Evolutionary conservation across 2,888 invertebrate genomes (phyloP).

Genomic region (Cheilosia pagana): DNA sequence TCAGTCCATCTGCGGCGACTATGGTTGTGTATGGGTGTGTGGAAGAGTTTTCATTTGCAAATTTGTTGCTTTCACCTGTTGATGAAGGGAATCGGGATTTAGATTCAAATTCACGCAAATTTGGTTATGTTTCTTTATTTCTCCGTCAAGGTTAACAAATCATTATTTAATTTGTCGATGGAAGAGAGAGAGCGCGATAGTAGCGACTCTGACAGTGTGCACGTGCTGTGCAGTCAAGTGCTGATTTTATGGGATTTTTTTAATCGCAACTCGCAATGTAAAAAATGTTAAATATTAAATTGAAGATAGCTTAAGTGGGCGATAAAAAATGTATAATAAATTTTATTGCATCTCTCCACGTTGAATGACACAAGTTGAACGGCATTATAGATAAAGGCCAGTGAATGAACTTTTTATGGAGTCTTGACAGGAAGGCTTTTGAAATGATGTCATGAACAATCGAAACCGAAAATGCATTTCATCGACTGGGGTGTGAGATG

Average conservation of each 20-base stretch:
- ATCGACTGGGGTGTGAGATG: not conserved
- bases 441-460: slow-evolving; percentile 12
- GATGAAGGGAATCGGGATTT: not conserved
- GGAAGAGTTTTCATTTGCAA: slow-evolving; percentile 11
- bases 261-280: slow-evolving; percentile 38
- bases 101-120: slow-evolving; percentile 19
- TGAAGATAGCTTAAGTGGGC: slow-evolving; percentile 46
- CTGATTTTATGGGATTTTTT: slow-evolving; percentile 25
- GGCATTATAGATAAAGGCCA: slow-evolving; percentile 1
- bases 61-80: slow-evolving; percentile 33
- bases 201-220: not conserved
- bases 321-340: slow-evolving; percentile 44
- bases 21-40: not conserved
- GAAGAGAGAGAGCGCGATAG: slow-evolving; percentile 7
- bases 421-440: not conserved
- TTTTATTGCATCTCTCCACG: slow-evolving; percentile 20
- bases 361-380: slow-evolving; percentile 14
- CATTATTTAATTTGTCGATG: slow-evolving; percentile 3
- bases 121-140: not conserved
- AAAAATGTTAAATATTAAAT: slow-evolving; percentile 32
- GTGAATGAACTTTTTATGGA: slow-evolving; percentile 45
- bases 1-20: not conserved
- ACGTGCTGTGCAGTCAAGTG: not conserved
- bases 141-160: slow-evolving; percentile 46
- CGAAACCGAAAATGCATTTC: not conserved